Evolutionary conservation across 2,888 invertebrate genomes (phyloP).

Genomic region (Sinelater perroti): DNA sequence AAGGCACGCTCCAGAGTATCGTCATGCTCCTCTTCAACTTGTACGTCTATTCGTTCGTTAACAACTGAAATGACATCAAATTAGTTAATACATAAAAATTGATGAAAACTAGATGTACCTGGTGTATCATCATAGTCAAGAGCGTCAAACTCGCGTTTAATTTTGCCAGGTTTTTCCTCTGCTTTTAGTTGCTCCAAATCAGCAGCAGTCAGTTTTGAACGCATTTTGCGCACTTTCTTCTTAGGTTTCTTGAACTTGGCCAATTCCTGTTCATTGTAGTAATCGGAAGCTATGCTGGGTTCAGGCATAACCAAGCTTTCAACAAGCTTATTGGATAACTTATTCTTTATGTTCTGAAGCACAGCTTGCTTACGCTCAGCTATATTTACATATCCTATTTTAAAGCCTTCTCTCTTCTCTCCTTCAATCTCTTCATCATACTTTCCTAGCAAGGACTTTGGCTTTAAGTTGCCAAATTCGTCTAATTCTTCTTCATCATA

Average conservation of each 20-base stretch:
- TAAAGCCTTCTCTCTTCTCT: slow-evolving; percentile 74
- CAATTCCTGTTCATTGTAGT: slow-evolving; percentile 85
- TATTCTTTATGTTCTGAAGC: slow-evolving; percentile 65
- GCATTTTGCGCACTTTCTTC: slow-evolving; percentile 76
- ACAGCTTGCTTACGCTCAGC: slow-evolving; percentile 64
- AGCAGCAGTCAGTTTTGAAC: slow-evolving; percentile 76
- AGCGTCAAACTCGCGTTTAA: slow-evolving; percentile 47
- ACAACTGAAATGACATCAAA: slow-evolving; percentile 12
- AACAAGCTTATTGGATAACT: slow-evolving; percentile 72
- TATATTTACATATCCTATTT: slow-evolving; percentile 74
- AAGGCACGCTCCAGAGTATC: slow-evolving; percentile 65
- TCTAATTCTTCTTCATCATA: slow-evolving; percentile 81
- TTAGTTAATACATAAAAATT: slow-evolving; percentile 11
- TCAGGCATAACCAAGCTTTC: slow-evolving; percentile 78
- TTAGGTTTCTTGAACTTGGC: slow-evolving; percentile 90
- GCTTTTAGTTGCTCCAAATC: slow-evolving; percentile 64
- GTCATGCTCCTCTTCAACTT: slow-evolving; percentile 68
- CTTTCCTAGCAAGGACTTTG: slow-evolving; percentile 81
- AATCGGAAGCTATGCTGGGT: slow-evolving; percentile 84
- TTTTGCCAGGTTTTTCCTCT: slow-evolving; percentile 49
- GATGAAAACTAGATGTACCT: slow-evolving; percentile 57
- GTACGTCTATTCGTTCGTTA: slow-evolving; percentile 57
- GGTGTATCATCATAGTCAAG: slow-evolving; percentile 72
- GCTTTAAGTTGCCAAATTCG: slow-evolving; percentile 70
- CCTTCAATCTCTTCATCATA: slow-evolving; percentile 95